These are phyloP conservation scores for Manis javanica DNA, from an alignment of 2,797 vertebrate genomes.

Conservation along the genomic window DNA sequence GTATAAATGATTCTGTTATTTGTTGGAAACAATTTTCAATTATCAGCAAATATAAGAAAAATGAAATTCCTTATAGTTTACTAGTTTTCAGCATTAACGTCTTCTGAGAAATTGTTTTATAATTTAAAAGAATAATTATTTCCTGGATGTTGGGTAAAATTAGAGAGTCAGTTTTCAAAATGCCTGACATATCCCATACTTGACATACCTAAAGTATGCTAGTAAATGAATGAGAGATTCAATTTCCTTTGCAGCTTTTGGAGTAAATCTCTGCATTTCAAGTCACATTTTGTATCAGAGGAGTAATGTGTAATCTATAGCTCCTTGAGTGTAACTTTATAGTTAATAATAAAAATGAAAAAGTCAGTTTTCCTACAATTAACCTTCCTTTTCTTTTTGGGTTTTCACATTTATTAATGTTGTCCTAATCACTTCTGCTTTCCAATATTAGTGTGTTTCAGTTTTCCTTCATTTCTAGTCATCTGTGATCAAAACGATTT, in stretches of 20 bases:
- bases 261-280: slow-evolving; percentile 26
- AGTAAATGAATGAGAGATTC: slow-evolving; percentile 42
- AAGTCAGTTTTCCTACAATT: slow-evolving; percentile 33
- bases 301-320: neutral
- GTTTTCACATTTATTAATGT: slow-evolving; percentile 55
- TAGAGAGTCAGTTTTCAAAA: slow-evolving; percentile 31
- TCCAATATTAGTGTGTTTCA: slow-evolving; percentile 55
- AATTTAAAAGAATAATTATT: slow-evolving; percentile 13
- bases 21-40: slow-evolving; percentile 26
- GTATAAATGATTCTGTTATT: neutral
- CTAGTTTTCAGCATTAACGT: slow-evolving; percentile 14
- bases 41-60: slow-evolving; percentile 41
- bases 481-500: slow-evolving; percentile 66
- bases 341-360: slow-evolving; percentile 41
- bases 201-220: neutral
- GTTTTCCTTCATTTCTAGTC: slow-evolving; percentile 59
- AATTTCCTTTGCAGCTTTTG: neutral
- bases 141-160: slow-evolving; percentile 52
- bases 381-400: slow-evolving; percentile 20
- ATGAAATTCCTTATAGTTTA: neutral
- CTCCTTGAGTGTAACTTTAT: slow-evolving; percentile 36
- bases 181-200: neutral
- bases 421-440: slow-evolving; percentile 42
- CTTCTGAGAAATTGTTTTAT: slow-evolving; percentile 1
- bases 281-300: neutral